These are phyloP conservation scores for Ceriagrion tenellum DNA, from an alignment of 2,888 invertebrate species.

Conservation along the genomic window DNA sequence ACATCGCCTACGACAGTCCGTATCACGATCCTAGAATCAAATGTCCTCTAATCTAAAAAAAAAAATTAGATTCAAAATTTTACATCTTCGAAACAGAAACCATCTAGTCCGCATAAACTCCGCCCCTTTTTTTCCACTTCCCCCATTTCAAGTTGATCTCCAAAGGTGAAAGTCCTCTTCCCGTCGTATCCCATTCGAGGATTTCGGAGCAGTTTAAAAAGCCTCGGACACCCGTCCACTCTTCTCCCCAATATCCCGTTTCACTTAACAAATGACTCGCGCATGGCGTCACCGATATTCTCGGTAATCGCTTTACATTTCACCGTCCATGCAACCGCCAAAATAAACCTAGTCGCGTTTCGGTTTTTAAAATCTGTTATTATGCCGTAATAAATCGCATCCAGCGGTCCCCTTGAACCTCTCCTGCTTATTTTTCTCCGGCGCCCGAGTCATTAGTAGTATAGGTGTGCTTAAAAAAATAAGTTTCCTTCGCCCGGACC, in stretches of 20 bases:
- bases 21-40: too few species aligned
- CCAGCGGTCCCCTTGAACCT: conserved; percentile 6
- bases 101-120: background rate
- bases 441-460: background rate
- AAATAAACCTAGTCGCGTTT: conserved; percentile 49
- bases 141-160: background rate
- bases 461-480: background rate
- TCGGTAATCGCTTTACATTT: conserved; percentile 8
- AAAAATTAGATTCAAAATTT: too few species aligned
- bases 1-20: too few species aligned
- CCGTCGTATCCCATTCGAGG: conserved; percentile 7
- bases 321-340: background rate
- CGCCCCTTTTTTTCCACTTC: background rate
- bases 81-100: too few species aligned
- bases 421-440: background rate
- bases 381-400: conserved; percentile 58
- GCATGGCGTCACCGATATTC: conserved; percentile 58
- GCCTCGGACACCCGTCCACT: background rate
- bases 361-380: conserved; percentile 58
- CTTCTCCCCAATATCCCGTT: conserved; percentile 30
- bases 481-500: background rate
- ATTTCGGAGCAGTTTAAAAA: conserved; percentile 15
- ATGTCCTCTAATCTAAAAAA: too few species aligned
- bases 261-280: conserved; percentile 58
- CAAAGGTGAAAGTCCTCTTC: conserved; percentile 51